Evolutionary conservation across 2,113 vertebrate species (phyloP).

Genomic region (Reinhardtius hippoglossoides): DNA sequence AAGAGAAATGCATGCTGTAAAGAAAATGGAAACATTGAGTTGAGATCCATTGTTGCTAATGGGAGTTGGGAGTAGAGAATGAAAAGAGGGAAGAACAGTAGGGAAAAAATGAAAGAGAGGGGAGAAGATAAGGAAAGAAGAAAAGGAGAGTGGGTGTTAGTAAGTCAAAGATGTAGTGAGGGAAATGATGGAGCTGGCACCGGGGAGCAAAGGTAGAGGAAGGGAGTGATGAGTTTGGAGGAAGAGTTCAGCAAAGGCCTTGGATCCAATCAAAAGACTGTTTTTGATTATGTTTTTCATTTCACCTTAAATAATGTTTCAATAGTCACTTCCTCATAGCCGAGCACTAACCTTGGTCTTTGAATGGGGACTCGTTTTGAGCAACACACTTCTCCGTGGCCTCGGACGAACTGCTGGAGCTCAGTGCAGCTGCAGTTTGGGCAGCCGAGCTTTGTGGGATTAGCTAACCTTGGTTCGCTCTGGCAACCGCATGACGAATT

Average conservation of each 20-base stretch:
- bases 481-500: conserved; percentile 23
- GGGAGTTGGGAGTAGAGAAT: conserved; percentile 12
- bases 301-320: conserved; percentile 69
- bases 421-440: conserved; percentile 31
- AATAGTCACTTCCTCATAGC: conserved; percentile 54
- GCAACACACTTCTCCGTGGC: conserved; percentile 60
- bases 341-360: conserved; percentile 53
- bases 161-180: conserved; percentile 31
- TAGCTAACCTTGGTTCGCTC: conserved; percentile 50
- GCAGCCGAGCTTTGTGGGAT: conserved; percentile 25
- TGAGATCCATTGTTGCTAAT: background rate
- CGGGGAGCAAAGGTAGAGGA: conserved; percentile 68
- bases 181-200: conserved; percentile 62
- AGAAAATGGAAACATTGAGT: too few relatives aligned
- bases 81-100: conserved; percentile 12
- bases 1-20: background rate
- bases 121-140: conserved; percentile 18
- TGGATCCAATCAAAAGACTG: conserved; percentile 67
- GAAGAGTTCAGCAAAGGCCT: conserved; percentile 73
- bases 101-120: conserved; percentile 26
- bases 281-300: conserved; percentile 70
- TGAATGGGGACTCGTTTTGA: conserved; percentile 50
- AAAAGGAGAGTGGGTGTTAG: conserved; percentile 49
- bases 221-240: conserved; percentile 68
- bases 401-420: conserved; percentile 50